Base-by-base conservation (phyloP, 2,113 vertebrate species). In the Nannospalax galili region DNA sequence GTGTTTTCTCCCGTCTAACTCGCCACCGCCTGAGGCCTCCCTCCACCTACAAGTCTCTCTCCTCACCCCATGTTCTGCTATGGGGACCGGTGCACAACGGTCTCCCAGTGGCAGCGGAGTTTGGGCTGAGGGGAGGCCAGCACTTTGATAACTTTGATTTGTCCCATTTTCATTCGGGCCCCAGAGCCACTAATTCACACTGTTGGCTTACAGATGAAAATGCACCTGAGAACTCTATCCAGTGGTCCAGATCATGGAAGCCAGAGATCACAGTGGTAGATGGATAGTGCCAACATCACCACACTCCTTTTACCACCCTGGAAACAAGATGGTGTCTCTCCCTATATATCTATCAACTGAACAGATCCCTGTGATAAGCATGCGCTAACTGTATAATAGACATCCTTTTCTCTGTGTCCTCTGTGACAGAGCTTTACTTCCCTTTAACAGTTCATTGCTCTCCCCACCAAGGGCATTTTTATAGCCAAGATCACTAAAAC, bases 221-320 rank as follows among this genome's bases (percentile, higher is more conserved):
- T 19, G 37, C 6, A 45, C 10, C 70, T 70, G 45, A 93, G 67
- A 92, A 70, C 48, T 37, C 60, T 78, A 24, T 30, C 42, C 9
- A 7, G 0, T 14, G 24, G 7, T 8, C 11, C 4, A 3, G 15
- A 37, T 3, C 42, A 22, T 2, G 20, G 11, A 28, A 78, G 6
- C 26, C 73, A 89, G 58, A 19, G 16, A 79, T 32, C 45, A 45
- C 24, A 8, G 28, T 1, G 22, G 24, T 10, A n/a, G 30, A 52
- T 0, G 16, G 75, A 86, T 35, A 8, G 11, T 17, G 6, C 35
- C 28, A 30, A 26, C 7, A 60, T 0, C 9, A 52, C 17, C 74
- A 80, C 37, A 65, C n/a, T 69, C 37, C 73, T 73, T 26, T 42
- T 37, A 37, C 52, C 85, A 67, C 75, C 40, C 40, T 35, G 20